Percentiles rank a stretch among this genome's conserved stretches.
These are phyloP conservation scores for Pipistrellus nathusii DNA, from an alignment of 2,797 vertebrate species.

Conservation along the genomic window DNA sequence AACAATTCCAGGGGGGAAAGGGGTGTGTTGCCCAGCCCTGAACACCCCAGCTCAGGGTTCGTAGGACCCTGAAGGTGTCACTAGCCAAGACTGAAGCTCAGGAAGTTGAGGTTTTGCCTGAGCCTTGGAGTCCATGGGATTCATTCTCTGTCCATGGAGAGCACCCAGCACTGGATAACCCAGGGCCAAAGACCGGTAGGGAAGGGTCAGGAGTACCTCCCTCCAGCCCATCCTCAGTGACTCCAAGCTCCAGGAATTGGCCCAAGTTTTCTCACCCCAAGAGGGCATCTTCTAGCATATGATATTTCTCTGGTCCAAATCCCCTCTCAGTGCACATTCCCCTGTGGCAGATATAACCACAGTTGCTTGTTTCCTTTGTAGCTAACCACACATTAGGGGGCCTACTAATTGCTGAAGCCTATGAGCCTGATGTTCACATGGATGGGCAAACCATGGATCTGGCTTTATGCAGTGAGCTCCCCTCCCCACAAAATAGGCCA, in stretches of 20 bases:
- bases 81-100: too few relatives aligned
- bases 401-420: accelerated
- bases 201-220: slow-evolving; percentile 49
- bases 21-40: too few relatives aligned
- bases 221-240: background rate
- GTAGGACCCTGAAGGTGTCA: too few relatives aligned
- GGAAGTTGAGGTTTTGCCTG: too few relatives aligned
- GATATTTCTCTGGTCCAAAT: background rate
- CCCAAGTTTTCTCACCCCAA: background rate
- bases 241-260: background rate
- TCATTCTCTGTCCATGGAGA: background rate
- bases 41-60: too few relatives aligned
- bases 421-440: background rate
- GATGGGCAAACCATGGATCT: background rate
- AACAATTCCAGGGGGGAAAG: too few relatives aligned
- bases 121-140: too few relatives aligned
- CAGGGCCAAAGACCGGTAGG: slow-evolving; percentile 94
- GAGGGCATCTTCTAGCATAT: too few relatives aligned
- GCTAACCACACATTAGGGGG: background rate
- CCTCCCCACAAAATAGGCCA: background rate
- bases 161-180: background rate
- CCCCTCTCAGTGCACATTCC: background rate
- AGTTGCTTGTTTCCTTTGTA: background rate
- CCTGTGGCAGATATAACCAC: background rate
- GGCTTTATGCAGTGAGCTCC: background rate